These are phyloP conservation scores for Melanostoma scalare DNA, from an alignment of 2,888 invertebrate genomes.

Conservation along the genomic window DNA sequence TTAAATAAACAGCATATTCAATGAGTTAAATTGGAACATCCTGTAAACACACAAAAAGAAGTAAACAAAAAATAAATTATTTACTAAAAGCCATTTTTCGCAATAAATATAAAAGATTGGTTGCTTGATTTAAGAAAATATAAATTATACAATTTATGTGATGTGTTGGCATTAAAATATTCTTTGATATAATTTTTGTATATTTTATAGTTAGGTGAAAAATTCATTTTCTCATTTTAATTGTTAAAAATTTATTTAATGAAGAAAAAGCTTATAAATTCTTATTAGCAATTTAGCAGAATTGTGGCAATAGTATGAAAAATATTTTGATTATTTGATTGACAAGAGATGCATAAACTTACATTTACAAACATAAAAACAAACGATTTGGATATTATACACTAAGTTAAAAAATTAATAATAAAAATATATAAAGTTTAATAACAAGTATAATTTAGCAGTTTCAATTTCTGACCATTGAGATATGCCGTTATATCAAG, in stretches of 20 bases:
- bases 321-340: conserved; percentile 5
- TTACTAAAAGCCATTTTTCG: conserved; percentile 20
- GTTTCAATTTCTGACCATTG: too few species aligned
- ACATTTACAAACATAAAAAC: conserved; percentile 51
- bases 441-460: conserved; percentile 5
- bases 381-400: conserved; percentile 49
- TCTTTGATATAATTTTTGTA: neutral
- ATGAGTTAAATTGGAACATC: conserved; percentile 41
- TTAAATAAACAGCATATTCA: conserved; percentile 35
- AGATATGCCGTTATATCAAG: too few species aligned
- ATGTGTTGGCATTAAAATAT: neutral
- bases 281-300: conserved; percentile 38
- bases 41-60: conserved; percentile 28
- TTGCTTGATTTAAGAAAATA: conserved; percentile 31
- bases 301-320: conserved; percentile 42
- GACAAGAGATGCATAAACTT: conserved; percentile 43
- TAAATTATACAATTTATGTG: conserved; percentile 8
- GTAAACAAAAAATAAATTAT: conserved; percentile 4
- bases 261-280: neutral
- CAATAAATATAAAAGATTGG: conserved; percentile 29
- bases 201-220: conserved; percentile 18
- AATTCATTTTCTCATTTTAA: conserved; percentile 12
- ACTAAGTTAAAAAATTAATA: conserved; percentile 42
- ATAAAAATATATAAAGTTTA: conserved; percentile 61
- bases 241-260: conserved; percentile 18